A percentile compares a stretch with the other conserved stretches of the same genome.
phyloP scores from a whole-genome alignment of 2,113 vertebrate species.

The Nibea coibor region DNA sequence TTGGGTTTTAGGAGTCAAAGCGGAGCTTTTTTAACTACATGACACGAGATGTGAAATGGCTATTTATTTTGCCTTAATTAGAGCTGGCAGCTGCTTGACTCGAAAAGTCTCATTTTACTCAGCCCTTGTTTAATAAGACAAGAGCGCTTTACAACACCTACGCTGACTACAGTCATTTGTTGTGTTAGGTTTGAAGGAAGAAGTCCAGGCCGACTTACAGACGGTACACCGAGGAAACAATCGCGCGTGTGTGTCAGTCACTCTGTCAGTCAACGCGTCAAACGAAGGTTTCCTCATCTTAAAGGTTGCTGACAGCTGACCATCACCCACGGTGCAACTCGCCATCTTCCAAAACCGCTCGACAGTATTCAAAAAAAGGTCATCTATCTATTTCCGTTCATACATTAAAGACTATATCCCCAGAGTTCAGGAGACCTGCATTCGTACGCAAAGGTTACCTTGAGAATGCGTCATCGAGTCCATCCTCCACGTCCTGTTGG shows the following conservation, averaged over 20 bases:
- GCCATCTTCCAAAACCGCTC: background rate
- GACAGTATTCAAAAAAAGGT: constrained; percentile 8
- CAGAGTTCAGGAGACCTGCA: background rate
- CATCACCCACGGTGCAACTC: constrained; percentile 17
- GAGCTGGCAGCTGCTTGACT: background rate
- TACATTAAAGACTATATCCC: background rate
- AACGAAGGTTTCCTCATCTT: background rate
- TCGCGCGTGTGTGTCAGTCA: background rate
- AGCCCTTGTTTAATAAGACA: constrained; percentile 7
- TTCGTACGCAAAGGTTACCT: constrained; percentile 74
- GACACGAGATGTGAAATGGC: background rate
- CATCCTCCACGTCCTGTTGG: constrained; percentile 83
- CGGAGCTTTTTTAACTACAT: background rate
- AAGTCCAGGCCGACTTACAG: background rate
- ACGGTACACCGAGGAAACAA: background rate
- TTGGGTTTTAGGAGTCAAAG: background rate
- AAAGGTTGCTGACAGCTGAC: constrained; percentile 12
- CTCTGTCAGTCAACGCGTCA: constrained; percentile 25
- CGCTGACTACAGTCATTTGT: background rate
- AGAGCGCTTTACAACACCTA: background rate
- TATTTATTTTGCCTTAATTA: background rate
- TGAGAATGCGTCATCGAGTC: constrained; percentile 83
- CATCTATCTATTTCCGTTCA: background rate
- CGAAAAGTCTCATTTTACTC: background rate
- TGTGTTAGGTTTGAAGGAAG: background rate